These are phyloP conservation scores for Geothlypis trichas DNA, from an alignment of 2,113 vertebrate genomes.

Conservation along the genomic window DNA sequence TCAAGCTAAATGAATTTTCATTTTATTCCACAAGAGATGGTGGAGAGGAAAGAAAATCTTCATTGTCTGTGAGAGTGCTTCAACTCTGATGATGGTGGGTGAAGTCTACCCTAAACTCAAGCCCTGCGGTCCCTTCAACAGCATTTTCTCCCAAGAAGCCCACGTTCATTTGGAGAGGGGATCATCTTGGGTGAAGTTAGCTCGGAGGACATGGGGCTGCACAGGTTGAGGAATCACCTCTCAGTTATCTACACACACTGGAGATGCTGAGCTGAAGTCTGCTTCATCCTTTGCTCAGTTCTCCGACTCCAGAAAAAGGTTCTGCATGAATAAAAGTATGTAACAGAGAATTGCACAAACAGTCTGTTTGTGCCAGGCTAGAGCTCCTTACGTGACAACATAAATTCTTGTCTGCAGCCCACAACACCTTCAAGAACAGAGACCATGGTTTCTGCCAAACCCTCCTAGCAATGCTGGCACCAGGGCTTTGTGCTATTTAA, in stretches of 20 bases:
- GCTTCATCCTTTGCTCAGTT: not conserved
- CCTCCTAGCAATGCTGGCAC: not conserved
- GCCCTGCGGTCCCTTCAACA: not conserved
- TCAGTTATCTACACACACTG: not conserved
- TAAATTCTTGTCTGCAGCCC: not conserved
- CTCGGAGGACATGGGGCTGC: fast-evolving
- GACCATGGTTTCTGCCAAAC: not conserved
- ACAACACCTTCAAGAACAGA: not conserved
- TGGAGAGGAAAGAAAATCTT: not conserved
- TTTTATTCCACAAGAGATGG: not conserved
- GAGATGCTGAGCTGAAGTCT: not conserved
- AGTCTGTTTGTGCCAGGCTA: not conserved
- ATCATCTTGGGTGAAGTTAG: not conserved
- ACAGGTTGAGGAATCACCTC: not conserved
- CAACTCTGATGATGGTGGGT: fast-evolving
- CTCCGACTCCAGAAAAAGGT: not conserved
- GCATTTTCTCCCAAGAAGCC: not conserved
- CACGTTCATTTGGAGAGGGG: not conserved
- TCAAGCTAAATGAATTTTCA: not conserved
- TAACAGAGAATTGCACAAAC: not conserved
- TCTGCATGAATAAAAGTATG: not conserved
- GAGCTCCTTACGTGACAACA: not conserved
- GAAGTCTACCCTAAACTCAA: not conserved
- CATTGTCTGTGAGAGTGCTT: not conserved
- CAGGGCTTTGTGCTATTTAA: not conserved